Conservation (phyloP, 2,888 invertebrate genomes). For the Leptarthrus brevirostris region DNA sequence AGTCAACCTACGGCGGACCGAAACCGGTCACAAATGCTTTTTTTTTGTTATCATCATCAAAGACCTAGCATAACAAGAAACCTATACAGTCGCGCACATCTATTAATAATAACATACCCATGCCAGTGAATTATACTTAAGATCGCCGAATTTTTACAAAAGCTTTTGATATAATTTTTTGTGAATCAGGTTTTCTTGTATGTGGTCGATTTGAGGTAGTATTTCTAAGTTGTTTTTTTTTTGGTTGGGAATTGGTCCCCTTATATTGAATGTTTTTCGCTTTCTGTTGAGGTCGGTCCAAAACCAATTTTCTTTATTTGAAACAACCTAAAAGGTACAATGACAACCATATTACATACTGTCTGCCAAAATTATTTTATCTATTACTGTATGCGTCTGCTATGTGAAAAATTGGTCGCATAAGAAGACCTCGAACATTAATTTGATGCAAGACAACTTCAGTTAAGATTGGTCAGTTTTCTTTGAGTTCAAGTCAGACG, state of each 20-base stretch:
- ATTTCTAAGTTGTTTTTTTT: not conserved
- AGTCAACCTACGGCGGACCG: not conserved
- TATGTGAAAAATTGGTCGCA: not conserved
- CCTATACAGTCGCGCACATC: slow-evolving; percentile 7
- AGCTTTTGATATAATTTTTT: slow-evolving; percentile 11
- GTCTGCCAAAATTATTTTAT: not conserved
- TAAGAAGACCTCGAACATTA: not conserved
- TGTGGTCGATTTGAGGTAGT: not conserved
- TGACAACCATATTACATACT: not conserved
- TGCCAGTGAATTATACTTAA: not conserved
- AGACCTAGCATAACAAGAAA: slow-evolving; percentile 43
- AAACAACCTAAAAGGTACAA: not conserved
- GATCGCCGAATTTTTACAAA: slow-evolving; percentile 31
- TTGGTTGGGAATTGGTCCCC: not conserved
- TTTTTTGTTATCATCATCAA: slow-evolving; percentile 19
- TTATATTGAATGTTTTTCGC: slow-evolving; percentile 1
- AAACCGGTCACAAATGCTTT: not conserved
- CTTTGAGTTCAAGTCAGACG: slow-evolving; percentile 23
- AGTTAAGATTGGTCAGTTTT: slow-evolving; percentile 45
- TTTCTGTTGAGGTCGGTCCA: slow-evolving; percentile 17
- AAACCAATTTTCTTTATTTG: slow-evolving; percentile 16
- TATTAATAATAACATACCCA: slow-evolving; percentile 34
- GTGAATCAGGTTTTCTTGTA: not conserved
- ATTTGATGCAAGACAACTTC: slow-evolving; percentile 37
- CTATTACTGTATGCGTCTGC: slow-evolving; percentile 1